These are phyloP conservation scores for Drosophila lacicola DNA, from an alignment of 2,888 invertebrate genomes.

Conservation along the genomic window DNA sequence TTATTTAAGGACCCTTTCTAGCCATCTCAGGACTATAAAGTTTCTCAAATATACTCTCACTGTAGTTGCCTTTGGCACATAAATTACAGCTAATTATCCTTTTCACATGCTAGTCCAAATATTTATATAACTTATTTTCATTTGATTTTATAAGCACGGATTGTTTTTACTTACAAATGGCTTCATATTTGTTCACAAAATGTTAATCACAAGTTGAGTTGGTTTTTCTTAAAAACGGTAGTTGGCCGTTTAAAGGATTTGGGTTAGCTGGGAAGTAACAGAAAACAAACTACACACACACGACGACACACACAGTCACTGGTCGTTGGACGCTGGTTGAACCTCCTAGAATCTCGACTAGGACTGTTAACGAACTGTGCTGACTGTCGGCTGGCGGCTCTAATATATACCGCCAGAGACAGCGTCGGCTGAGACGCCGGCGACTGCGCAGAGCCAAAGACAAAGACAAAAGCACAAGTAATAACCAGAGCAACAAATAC, in stretches of 20 bases:
- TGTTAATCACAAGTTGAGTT: slow-evolving; percentile 70
- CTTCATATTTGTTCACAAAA: slow-evolving; percentile 78
- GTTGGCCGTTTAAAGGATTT: slow-evolving; percentile 32
- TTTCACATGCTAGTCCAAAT: slow-evolving; percentile 2
- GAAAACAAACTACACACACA: slow-evolving; percentile 71
- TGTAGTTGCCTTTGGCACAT: neutral
- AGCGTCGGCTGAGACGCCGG: slow-evolving; percentile 57
- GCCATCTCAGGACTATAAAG: neutral
- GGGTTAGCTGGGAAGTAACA: slow-evolving; percentile 42
- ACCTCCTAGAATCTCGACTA: slow-evolving; percentile 86
- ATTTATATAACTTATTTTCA: neutral
- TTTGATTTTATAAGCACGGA: slow-evolving; percentile 2
- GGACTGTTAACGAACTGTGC: slow-evolving; percentile 86
- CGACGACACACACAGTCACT: slow-evolving; percentile 64
- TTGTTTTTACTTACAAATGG: slow-evolving; percentile 83
- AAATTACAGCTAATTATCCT: neutral
- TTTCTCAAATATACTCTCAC: neutral
- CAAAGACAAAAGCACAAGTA: slow-evolving; percentile 51
- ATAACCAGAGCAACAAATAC: slow-evolving; percentile 48
- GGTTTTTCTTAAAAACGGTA: slow-evolving; percentile 39
- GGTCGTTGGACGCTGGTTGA: slow-evolving; percentile 79
- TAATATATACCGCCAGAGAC: slow-evolving; percentile 83
- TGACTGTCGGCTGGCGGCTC: slow-evolving; percentile 82
- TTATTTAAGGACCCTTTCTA: neutral
- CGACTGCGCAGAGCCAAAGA: slow-evolving; percentile 47